phyloP scores from a whole-genome alignment of 2,113 vertebrate genomes.

The Oncorhynchus gorbuscha region DNA sequence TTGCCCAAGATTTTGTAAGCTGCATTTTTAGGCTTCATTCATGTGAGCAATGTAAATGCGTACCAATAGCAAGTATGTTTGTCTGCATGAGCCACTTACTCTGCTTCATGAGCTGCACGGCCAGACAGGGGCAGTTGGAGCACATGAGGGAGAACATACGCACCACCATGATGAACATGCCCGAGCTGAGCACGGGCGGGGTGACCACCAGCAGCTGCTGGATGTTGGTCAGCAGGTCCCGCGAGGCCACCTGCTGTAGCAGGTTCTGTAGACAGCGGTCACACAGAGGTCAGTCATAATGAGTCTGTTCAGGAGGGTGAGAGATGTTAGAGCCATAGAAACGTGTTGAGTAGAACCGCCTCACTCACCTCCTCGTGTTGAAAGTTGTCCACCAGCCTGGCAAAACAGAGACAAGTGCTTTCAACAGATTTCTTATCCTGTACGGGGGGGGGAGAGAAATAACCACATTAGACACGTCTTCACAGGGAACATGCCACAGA shows the following conservation, averaged over 20 bases:
- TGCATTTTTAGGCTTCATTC: no score
- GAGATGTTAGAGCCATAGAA: not conserved
- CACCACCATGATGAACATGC: constrained; percentile 99
- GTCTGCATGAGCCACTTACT: constrained; percentile 78
- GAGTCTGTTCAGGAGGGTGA: not conserved
- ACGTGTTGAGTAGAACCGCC: not conserved
- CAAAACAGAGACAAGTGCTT: constrained; percentile 99
- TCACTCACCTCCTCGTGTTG: constrained; percentile 93
- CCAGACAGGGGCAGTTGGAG: constrained; percentile 95
- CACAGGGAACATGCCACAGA: not conserved
- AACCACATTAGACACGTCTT: not conserved
- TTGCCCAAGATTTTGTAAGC: no score
- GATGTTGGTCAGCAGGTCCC: constrained; percentile 95
- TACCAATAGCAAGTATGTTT: not conserved
- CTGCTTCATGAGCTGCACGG: constrained; percentile 98
- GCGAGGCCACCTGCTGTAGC: constrained; percentile 95
- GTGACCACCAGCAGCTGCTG: constrained; percentile 97
- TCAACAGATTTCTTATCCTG: constrained; percentile 99
- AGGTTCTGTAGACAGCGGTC: constrained; percentile 79
- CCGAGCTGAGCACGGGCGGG: constrained; percentile 95
- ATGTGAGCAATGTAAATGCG: not conserved
- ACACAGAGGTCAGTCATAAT: not conserved
- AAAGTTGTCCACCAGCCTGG: constrained; percentile 97
- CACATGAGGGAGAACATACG: constrained; percentile 99
- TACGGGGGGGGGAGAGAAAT: constrained; percentile 5